Conservation (phyloP, 2,888 invertebrate genomes). For the Mythimna ferrago region DNA sequence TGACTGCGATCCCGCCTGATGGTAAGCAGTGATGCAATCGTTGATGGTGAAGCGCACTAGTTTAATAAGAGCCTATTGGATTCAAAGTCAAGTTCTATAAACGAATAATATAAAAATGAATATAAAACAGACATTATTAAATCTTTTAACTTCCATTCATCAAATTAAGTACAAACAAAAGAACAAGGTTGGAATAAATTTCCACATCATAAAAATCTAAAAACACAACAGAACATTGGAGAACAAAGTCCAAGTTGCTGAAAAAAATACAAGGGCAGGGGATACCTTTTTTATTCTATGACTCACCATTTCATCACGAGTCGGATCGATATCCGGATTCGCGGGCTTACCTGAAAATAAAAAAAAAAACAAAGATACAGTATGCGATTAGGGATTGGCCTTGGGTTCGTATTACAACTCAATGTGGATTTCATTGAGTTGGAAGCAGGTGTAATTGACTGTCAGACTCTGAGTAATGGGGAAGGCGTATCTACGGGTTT, state of each 20-base stretch:
- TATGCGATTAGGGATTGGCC: constrained; percentile 42
- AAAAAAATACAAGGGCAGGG: constrained; percentile 38
- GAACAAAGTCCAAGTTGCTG: constrained; percentile 13
- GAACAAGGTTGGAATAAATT: constrained; percentile 51
- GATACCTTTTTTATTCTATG: constrained; percentile 50
- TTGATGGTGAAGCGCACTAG: too few species aligned
- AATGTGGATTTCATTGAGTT: constrained; percentile 52
- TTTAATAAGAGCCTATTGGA: not conserved
- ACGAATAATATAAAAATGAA: constrained; percentile 4
- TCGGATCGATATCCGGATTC: not conserved
- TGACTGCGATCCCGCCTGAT: too few species aligned
- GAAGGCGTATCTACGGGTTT: constrained; percentile 16
- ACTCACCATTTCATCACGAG: constrained; percentile 52
- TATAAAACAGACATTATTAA: constrained; percentile 12
- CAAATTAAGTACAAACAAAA: constrained; percentile 40
- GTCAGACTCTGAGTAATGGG: not conserved
- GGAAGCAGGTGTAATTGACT: constrained; percentile 38
- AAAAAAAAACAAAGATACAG: constrained; percentile 52
- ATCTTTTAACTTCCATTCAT: constrained; percentile 33
- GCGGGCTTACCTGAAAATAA: constrained; percentile 65
- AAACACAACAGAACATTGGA: constrained; percentile 18
- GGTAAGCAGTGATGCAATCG: too few species aligned
- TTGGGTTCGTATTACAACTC: constrained; percentile 39
- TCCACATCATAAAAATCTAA: constrained; percentile 17
- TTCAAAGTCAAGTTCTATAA: constrained; percentile 2